Evolutionary conservation across 2,797 vertebrate species (phyloP), one percentile per base, ranked within the genome.

Genomic region (Oreonectes daqikongensis): DNA sequence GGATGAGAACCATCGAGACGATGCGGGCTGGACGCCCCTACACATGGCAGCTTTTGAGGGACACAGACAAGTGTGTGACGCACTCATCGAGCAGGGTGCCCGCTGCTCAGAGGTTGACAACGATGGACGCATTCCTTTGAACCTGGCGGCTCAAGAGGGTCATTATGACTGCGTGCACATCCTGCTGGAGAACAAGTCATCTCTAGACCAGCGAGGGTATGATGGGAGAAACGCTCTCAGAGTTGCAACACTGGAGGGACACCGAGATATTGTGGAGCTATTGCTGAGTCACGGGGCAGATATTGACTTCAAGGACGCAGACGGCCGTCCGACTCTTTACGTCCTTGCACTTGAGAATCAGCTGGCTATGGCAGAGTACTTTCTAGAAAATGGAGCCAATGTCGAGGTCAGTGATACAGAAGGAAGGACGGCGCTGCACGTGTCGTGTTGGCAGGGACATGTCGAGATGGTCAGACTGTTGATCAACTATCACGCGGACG

Each of bases 401-500:
- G 95, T 97, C 35, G 98, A 99, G 87, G 95, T 94, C 0, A 94
- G 93, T 7, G 98, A 99, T 88, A 92, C 94, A 0, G 98, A 99
- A 88, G 98, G 98, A 18, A 93, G 98, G 83, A 99, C 97, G 0
- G 97, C 97, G 0, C 96, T 99, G 55, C 98, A 99, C 14, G 98
- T 99, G 79, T 99, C 97, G 86, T 98, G 97, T 90, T 99, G 98
- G 98, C 97, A 98, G 88, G 98, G 98, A 52, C 98, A 99, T 24
- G 70, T 96, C 77, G 97, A 99, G 81, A 98, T 98, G 96, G 97
- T 97, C 59, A 92, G 94, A 83, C 89, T 95, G 87, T 93, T 99
- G 78, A 92, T 98, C 28, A 94, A 95, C 0, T 95, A 92, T 80
- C 95, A 95, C 0, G 97, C 96, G 0, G 94, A 98, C 3, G 92